A percentile compares a stretch with the other conserved stretches of the same genome.
Conservation (phyloP, 2,113 vertebrate genomes). For the Scomber colias region DNA sequence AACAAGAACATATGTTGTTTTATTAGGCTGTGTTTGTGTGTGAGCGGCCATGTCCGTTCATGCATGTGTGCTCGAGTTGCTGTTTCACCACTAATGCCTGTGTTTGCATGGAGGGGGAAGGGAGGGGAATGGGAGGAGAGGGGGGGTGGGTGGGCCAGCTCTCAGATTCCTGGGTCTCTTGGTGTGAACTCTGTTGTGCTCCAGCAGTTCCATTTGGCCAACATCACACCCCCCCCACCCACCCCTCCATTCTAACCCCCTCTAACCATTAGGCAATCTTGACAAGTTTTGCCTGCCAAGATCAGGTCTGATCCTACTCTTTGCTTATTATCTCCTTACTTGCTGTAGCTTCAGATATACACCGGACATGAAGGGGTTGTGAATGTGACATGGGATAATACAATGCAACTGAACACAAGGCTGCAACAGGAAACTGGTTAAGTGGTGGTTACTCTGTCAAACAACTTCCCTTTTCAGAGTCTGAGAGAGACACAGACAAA, state of each 20-base stretch:
- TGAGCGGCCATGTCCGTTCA: conserved; percentile 56
- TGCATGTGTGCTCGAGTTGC: conserved; percentile 60
- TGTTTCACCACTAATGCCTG: conserved; percentile 47
- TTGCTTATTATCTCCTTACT: conserved; percentile 34
- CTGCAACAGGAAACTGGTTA: conserved; percentile 63
- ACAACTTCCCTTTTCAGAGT: conserved; percentile 32
- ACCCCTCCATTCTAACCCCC: not conserved
- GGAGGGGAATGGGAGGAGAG: conserved; percentile 29
- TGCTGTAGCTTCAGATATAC: not conserved
- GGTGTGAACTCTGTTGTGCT: conserved; percentile 77
- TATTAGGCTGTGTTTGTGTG: conserved; percentile 61
- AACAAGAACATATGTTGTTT: conserved; percentile 76
- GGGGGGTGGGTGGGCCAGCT: conserved; percentile 3
- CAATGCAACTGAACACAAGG: conserved; percentile 19
- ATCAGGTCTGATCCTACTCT: conserved; percentile 60
- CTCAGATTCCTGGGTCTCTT: conserved; percentile 77
- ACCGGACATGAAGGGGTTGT: not conserved
- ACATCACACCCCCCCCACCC: conserved; percentile 36
- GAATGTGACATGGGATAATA: not conserved
- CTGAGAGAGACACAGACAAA: not conserved
- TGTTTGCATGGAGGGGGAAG: conserved; percentile 55
- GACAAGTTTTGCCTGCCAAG: conserved; percentile 48
- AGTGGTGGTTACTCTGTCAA: conserved; percentile 25
- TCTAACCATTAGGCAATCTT: conserved; percentile 51
- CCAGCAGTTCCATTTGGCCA: conserved; percentile 76